These are phyloP conservation scores for Pocillopora meandrina DNA, from an alignment of 92 coral and sea anemone species.

Conservation along the genomic window DNA sequence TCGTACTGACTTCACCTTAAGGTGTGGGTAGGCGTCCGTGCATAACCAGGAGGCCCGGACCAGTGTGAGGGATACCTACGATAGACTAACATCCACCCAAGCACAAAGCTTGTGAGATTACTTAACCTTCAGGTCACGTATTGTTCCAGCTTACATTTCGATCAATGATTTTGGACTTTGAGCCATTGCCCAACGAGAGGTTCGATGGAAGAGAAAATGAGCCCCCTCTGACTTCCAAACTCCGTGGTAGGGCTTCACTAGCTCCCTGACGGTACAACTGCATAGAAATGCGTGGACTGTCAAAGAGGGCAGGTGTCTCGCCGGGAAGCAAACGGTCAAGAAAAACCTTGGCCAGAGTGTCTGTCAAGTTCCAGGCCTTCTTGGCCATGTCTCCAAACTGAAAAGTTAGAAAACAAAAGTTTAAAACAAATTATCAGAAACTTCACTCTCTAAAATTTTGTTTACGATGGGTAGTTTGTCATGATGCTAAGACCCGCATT, in stretches of 20 bases:
- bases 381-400: slow-evolving; percentile 31
- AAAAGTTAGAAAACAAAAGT: not conserved
- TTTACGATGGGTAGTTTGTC: too few relatives aligned
- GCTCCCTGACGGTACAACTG: slow-evolving; percentile 36
- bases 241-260: slow-evolving; percentile 29
- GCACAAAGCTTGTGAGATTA: too few relatives aligned
- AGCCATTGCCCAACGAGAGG: not conserved
- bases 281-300: slow-evolving; percentile 36
- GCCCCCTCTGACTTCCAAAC: slow-evolving; percentile 43
- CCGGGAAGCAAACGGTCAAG: slow-evolving; percentile 42
- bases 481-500: too few relatives aligned
- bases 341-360: slow-evolving; percentile 30
- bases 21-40: not conserved
- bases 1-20: not conserved
- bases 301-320: slow-evolving; percentile 22
- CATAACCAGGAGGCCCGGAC: not conserved
- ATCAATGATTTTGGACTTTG: not conserved
- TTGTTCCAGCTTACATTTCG: slow-evolving; percentile 8
- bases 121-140: too few relatives aligned
- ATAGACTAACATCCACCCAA: too few relatives aligned
- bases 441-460: not conserved
- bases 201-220: slow-evolving; percentile 36
- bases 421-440: not conserved
- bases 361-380: slow-evolving; percentile 36
- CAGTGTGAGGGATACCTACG: too few relatives aligned